These are phyloP conservation scores for Cryptophagus acutangulus DNA, from an alignment of 2,888 invertebrate species.

Conservation along the genomic window DNA sequence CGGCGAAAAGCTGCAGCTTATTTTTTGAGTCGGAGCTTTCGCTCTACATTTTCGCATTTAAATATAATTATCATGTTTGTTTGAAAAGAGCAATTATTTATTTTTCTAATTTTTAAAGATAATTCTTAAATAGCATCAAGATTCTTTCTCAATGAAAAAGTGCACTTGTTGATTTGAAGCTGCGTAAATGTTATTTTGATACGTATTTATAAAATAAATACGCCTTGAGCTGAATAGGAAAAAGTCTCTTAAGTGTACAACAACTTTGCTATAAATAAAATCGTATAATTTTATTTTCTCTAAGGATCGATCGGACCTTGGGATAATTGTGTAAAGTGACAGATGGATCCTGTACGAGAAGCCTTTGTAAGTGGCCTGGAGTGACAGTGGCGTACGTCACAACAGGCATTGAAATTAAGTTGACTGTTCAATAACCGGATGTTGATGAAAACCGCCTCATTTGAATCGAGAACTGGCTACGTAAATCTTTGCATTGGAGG, in stretches of 20 bases:
- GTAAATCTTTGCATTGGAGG: conserved; percentile 35
- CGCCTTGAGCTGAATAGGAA: too few relatives aligned
- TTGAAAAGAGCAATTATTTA: too few relatives aligned
- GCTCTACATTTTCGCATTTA: too few relatives aligned
- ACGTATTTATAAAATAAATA: too few relatives aligned
- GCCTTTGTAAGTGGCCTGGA: conserved; percentile 3
- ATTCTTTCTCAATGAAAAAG: too few relatives aligned
- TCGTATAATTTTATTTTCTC: not conserved
- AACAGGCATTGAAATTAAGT: conserved; percentile 16
- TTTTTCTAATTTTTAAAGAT: too few relatives aligned
- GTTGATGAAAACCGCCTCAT: conserved; percentile 29
- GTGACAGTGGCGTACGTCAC: conserved; percentile 15
- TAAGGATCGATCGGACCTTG: not conserved
- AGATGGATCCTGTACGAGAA: not conserved
- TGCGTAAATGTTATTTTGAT: too few relatives aligned
- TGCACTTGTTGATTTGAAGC: too few relatives aligned
- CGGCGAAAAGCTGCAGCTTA: too few relatives aligned
- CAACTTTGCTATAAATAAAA: not conserved
- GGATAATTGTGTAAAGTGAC: not conserved
- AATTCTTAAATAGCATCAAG: too few relatives aligned
- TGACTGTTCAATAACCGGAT: conserved; percentile 31
- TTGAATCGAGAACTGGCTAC: conserved; percentile 31
- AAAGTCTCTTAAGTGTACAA: not conserved
- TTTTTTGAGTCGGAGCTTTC: too few relatives aligned
- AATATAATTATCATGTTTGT: too few relatives aligned